Evolutionary conservation across 2,888 invertebrate genomes (phyloP), one percentile per base, ranked within the genome.

Genomic region (Muschampia plurimacula): DNA sequence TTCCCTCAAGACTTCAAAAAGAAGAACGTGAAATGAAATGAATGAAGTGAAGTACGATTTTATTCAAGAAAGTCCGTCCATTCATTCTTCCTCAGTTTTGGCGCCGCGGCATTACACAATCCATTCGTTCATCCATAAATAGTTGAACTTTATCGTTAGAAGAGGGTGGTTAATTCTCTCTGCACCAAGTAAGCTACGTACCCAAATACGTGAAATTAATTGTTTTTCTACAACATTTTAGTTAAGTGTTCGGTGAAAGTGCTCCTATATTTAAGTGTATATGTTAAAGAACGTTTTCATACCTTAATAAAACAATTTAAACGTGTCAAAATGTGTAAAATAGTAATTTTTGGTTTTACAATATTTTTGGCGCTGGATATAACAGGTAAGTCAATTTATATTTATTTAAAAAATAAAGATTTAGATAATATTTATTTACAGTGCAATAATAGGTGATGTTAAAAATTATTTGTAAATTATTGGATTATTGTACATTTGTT

Each of bases 351-450:
- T 79, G 83, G 84, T 81, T 83, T 89, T 60, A 77, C 88, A 67
- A 60, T 85, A 55, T 75, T 88, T 74, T 74, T 86, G 67, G 74
- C 81, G 71, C 60, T 88, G 65, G 83, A 82, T 79, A 75, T 81
- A 72, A 80, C 84, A 49, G 89, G 91, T 92, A 86, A 89, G 90
- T 57, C 36, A 63, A 6, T 28, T 57, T 55, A 8, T 8, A n/a
- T 28, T 57, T 55, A 8, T 8, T 55, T n/a, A 15, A 41, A 1
- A 9, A 55, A 22, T 55, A 10, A 46, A 13, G 46, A 46, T 4
- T 12, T 8, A 8, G 10, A 57, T 59, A 36, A 59, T 59, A 46
- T 59, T 59, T 59, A 22, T 55, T 32, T 59, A 15, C n/a, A 28
- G 28, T 57, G 8, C 6, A 8, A 28, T 52, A n/a, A 52, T 52